phyloP scores from a whole-genome alignment of 2,113 vertebrate genomes.

The Paramormyrops kingsleyae region DNA sequence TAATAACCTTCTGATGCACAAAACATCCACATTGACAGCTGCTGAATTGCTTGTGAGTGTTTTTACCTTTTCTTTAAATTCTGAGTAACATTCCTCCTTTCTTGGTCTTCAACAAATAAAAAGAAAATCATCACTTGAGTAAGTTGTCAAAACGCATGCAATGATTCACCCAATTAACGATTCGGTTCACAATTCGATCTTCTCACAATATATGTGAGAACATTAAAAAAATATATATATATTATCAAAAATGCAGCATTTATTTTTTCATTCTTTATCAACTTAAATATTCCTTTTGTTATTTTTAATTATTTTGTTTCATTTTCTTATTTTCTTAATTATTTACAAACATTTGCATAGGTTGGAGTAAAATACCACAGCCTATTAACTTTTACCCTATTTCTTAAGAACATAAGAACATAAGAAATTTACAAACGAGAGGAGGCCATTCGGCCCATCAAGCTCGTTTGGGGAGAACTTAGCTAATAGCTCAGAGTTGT shows the following conservation, averaged over 20 bases:
- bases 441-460: too few species aligned
- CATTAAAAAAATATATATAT: too few species aligned
- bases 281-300: background rate
- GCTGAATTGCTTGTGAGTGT: background rate
- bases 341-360: background rate
- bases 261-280: background rate
- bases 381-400: background rate
- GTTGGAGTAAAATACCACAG: background rate
- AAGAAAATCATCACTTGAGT: background rate
- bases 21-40: background rate
- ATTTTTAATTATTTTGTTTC: background rate
- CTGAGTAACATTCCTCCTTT: background rate
- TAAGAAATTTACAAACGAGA: too few species aligned
- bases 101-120: background rate
- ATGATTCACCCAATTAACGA: background rate
- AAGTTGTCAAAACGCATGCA: background rate
- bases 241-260: background rate
- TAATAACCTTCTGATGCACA: background rate
- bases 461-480: too few species aligned
- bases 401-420: too few species aligned
- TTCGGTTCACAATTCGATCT: background rate
- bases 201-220: too few species aligned
- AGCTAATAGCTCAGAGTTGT: too few species aligned
- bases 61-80: background rate
- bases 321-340: background rate